Conservation (phyloP, 2,113 vertebrate species). For the Clupea harengus region DNA sequence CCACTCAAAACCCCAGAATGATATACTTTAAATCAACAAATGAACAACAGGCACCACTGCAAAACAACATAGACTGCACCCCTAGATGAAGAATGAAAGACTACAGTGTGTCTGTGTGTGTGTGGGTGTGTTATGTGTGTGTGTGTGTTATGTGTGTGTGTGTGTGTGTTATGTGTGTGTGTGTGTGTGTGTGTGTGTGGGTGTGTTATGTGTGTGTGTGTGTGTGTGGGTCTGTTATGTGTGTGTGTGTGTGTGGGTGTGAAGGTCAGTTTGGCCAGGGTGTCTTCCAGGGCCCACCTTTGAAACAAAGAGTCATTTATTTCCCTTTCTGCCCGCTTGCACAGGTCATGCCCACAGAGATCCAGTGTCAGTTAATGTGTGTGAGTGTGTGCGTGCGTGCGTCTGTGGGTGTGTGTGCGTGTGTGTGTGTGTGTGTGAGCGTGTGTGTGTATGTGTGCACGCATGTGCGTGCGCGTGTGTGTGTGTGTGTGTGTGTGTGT, state of each 20-base stretch:
- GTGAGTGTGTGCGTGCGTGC: constrained; percentile 12
- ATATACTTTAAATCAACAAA: background rate
- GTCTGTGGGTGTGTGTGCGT: background rate
- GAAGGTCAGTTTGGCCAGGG: background rate
- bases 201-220: background rate
- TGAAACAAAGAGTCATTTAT: constrained; percentile 26
- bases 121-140: no score
- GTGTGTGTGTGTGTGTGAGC: no score
- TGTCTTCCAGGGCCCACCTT: background rate
- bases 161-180: no score
- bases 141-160: background rate
- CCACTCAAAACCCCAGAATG: background rate
- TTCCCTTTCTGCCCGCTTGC: constrained; percentile 22
- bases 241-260: background rate
- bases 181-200: background rate
- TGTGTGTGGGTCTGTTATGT: background rate
- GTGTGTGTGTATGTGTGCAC: background rate
- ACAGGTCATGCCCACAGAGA: constrained; percentile 41
- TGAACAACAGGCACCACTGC: background rate
- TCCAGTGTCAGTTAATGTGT: constrained; percentile 43
- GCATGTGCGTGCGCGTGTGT: background rate
- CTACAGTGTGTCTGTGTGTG: background rate
- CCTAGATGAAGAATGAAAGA: background rate
- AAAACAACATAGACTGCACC: background rate
- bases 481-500: background rate